Evolutionary conservation across 2,888 invertebrate genomes (phyloP).

Genomic region (Lithophane ornitopus): DNA sequence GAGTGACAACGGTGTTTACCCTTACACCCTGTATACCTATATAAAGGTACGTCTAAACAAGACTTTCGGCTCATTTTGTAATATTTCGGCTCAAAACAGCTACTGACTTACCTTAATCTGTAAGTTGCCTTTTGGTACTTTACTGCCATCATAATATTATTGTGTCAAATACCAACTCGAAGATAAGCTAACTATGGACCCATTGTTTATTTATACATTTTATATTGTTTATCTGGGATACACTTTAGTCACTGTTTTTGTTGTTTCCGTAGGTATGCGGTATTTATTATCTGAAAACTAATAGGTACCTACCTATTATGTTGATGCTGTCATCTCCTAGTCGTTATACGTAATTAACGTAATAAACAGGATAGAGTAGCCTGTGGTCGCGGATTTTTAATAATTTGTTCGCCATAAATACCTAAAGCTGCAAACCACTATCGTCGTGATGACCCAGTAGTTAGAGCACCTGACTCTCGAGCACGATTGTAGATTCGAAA

Average conservation of each 20-base stretch:
- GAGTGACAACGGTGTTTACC: too few relatives aligned
- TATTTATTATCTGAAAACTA: not conserved
- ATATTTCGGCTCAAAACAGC: too few relatives aligned
- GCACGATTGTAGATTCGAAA: not conserved
- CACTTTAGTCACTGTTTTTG: not conserved
- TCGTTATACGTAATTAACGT: not conserved
- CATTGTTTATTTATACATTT: conserved; percentile 12
- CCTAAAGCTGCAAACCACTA: too few relatives aligned
- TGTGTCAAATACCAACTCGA: too few relatives aligned
- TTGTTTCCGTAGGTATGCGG: not conserved
- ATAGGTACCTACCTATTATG: not conserved
- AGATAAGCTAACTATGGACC: not conserved
- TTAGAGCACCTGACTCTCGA: not conserved
- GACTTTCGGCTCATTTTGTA: too few relatives aligned
- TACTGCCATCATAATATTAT: too few relatives aligned
- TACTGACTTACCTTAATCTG: too few relatives aligned
- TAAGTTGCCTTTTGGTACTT: too few relatives aligned
- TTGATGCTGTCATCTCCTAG: not conserved
- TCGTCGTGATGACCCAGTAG: too few relatives aligned
- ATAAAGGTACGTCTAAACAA: too few relatives aligned
- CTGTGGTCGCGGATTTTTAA: too few relatives aligned
- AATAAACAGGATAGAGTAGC: conserved; percentile 17
- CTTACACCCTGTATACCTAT: too few relatives aligned
- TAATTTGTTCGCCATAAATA: not conserved
- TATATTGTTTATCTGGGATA: conserved; percentile 2